Conservation (phyloP, 2,113 vertebrate genomes). For the Clarias magur region DNA sequence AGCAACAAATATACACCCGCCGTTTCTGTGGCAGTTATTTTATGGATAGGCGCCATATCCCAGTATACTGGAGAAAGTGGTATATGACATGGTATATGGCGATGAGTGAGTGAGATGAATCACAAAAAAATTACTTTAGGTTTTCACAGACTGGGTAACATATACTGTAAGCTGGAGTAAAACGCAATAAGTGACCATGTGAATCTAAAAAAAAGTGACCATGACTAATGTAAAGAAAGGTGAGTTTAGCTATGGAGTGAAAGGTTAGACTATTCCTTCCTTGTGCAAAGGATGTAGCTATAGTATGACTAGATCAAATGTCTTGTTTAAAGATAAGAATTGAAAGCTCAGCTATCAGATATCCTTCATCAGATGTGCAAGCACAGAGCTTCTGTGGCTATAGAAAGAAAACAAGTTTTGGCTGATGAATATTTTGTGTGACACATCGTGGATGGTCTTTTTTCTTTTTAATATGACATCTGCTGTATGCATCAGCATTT, state of each 20-base stretch:
- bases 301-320: not conserved
- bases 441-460: not conserved
- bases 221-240: not conserved
- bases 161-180: not conserved
- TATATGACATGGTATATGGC: no score
- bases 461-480: not conserved
- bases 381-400: not conserved
- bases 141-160: no score
- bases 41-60: no score
- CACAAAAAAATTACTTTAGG: no score
- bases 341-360: not conserved
- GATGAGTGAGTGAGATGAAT: no score
- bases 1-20: no score
- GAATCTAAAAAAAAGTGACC: not conserved
- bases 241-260: not conserved
- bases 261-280: not conserved
- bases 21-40: no score
- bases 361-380: not conserved
- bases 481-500: not conserved
- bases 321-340: not conserved
- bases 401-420: not conserved
- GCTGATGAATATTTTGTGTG: not conserved
- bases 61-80: no score
- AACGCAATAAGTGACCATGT: not conserved
- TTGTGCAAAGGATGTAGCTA: not conserved